These are phyloP conservation scores for Agrotis exclamationis DNA, from an alignment of 2,888 invertebrate species.

Conservation along the genomic window DNA sequence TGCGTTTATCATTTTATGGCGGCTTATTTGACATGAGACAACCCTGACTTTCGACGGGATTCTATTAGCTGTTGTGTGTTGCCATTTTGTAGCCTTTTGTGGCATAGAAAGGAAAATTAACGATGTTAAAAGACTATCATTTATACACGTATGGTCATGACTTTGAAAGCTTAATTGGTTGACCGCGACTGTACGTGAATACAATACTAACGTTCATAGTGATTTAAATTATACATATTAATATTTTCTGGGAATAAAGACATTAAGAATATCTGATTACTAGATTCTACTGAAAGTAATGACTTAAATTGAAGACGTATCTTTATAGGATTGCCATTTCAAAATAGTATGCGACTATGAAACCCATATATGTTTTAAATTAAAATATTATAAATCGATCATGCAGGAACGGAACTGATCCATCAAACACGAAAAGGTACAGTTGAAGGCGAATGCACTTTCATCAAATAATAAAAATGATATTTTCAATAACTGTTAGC, in stretches of 20 bases:
- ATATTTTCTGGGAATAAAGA: neutral
- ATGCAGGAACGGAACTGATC: slow-evolving; percentile 10
- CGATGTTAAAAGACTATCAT: slow-evolving; percentile 28
- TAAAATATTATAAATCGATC: neutral
- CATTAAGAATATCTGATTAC: neutral
- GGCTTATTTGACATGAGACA: slow-evolving; percentile 50
- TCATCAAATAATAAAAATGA: slow-evolving; percentile 61
- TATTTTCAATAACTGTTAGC: slow-evolving; percentile 69
- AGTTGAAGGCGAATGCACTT: slow-evolving; percentile 72
- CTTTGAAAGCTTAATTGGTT: slow-evolving; percentile 43
- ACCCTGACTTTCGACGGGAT: slow-evolving; percentile 74
- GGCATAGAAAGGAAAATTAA: slow-evolving; percentile 50
- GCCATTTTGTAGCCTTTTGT: slow-evolving; percentile 51
- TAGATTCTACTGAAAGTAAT: slow-evolving; percentile 19
- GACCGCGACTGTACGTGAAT: slow-evolving; percentile 22
- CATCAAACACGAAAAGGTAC: slow-evolving; percentile 37
- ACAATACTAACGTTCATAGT: neutral
- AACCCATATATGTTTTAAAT: too few relatives aligned
- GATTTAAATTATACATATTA: too few relatives aligned
- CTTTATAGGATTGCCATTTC: slow-evolving; percentile 23
- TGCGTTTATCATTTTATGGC: slow-evolving; percentile 55
- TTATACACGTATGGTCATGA: slow-evolving; percentile 29
- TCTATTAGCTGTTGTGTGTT: slow-evolving; percentile 54
- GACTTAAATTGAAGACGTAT: slow-evolving; percentile 8
- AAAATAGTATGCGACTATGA: neutral